Percentiles rank a stretch among this genome's conserved stretches.
These are phyloP conservation scores for Eriocheir sinensis DNA, from an alignment of 1,140 invertebrate genomes.

Conservation along the genomic window DNA sequence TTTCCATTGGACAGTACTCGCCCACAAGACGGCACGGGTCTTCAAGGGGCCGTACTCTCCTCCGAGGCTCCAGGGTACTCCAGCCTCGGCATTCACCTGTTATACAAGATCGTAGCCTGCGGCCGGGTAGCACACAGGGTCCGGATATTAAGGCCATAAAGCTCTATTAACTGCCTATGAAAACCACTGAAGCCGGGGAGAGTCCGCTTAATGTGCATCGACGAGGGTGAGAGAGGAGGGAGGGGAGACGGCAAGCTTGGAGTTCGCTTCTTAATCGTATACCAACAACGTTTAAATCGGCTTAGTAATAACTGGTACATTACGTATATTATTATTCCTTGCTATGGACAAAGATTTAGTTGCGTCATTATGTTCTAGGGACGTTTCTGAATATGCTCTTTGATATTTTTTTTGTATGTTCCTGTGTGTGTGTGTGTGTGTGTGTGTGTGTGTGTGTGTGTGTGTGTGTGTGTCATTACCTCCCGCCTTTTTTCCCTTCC, in stretches of 20 bases:
- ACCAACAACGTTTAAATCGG: neutral
- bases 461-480: neutral
- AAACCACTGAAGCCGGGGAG: neutral
- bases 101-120: neutral
- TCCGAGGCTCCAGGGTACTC: too few relatives aligned
- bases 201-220: neutral
- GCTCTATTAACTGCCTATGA: slow-evolving; percentile 5
- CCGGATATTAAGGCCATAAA: slow-evolving; percentile 24
- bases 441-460: slow-evolving; percentile 22
- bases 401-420: neutral
- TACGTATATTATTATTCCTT: too few relatives aligned
- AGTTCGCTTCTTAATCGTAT: neutral
- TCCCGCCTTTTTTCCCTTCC: neutral
- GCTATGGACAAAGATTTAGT: too few relatives aligned
- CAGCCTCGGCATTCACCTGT: too few relatives aligned
- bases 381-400: neutral
- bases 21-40: too few relatives aligned
- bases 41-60: too few relatives aligned
- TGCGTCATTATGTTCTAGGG: neutral
- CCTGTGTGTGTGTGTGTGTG: neutral
- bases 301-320: neutral
- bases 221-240: too few relatives aligned
- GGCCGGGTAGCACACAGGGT: neutral
- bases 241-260: too few relatives aligned
- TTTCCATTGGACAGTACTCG: too few relatives aligned